Base-by-base conservation (phyloP, 1,140 invertebrate genomes). In the Conus betulinus region DNA sequence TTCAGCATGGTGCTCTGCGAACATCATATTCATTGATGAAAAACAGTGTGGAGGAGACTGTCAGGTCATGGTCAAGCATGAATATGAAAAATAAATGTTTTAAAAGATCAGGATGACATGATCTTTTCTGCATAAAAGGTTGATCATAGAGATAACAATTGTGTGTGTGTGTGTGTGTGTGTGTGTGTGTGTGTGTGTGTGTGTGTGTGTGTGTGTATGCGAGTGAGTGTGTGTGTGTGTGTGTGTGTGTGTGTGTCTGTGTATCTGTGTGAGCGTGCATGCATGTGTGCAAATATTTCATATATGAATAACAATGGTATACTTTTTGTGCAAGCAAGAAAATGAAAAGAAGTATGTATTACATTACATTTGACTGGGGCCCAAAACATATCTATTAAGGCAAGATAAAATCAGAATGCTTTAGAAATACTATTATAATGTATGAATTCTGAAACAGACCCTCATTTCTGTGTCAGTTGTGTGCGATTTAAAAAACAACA, bases 151-250 rank as follows among this genome's bases (percentile, higher is more conserved):
- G n/a, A 74, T 7, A 74, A 23, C 13, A 4, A 5, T 8, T 11
- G 57, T 11, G 57, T 11, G 57, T 11, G 57, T 11, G 57, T 11
- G 57, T 11, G 57, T 11, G 57, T 11, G 57, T 11, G 57, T 15
- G 57, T 74, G 67, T n/a, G 67, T 74, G 17, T 74, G 67, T 74
- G 67, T 74, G 67, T 74, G 67, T 74, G 67, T 74, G 67, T 74
- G 67, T 74, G 67, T 74, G 67, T 74, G 67, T 74, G 67, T 74
- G 67, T 74, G 67, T 74, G 67, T 71, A 20, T 71, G 67, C 20
- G 67, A 23, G 67, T n/a, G n/a, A 20, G 67, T 74, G 11, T 74
- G 20, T 7, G 67, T 17, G 67, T n/a, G 67, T n/a, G 67, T n/a
- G 67, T 20, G 67, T 3, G 11, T 5, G 67, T 74, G 67, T 74